Evolutionary conservation across 2,113 vertebrate genomes (phyloP), one percentile per base, ranked within the genome.

Genomic region (Butastur rufipennis): DNA sequence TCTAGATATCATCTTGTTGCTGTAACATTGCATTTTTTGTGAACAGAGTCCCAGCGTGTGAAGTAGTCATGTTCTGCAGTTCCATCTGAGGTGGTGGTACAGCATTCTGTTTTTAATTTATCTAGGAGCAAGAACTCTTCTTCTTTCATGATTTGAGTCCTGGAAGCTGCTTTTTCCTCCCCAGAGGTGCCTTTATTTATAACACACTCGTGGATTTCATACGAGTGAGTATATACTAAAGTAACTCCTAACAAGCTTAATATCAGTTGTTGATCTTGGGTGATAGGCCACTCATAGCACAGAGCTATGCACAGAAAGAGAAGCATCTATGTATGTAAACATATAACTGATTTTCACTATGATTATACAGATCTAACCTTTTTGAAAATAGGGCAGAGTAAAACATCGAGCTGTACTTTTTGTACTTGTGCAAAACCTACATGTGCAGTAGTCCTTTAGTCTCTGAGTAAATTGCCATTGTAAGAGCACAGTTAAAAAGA

Each of bases 91-190:
- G 22, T 74, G 32, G 3, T 52, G 13, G 40, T 81, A 75, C 26
- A 63, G 31, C 38, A 42, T 68, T 88, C 23, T 91, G 42, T 1
- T 90, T 95, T 68, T 47, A 42, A 74, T 81, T 79, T 53, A 62
- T 91, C 31, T 95, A 99, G 99, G 99, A 99, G 36, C 99, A 99
- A 94, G 99, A 99, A n/a, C 98, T 99, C 81, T 99, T 99, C 97
- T 99, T 99, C 95, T 99, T 99, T 93, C 99, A 99, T 20, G 99
- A 99, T 67, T 95, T 99, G 95, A 99, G 99, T 93, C 99, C 99
- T 3, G 99, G 99, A 73, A 99, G 99, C 93, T 99, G 99, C 81
- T 99, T 99, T 95, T 99, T 99, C 86, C 98, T 99, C 68, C 99
- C 99, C 6, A 98, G 98, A n/a, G 99, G 99, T 65, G 98, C 99